phyloP scores from a whole-genome alignment of 2,797 vertebrate species.

The Brachymystax lenok region DNA sequence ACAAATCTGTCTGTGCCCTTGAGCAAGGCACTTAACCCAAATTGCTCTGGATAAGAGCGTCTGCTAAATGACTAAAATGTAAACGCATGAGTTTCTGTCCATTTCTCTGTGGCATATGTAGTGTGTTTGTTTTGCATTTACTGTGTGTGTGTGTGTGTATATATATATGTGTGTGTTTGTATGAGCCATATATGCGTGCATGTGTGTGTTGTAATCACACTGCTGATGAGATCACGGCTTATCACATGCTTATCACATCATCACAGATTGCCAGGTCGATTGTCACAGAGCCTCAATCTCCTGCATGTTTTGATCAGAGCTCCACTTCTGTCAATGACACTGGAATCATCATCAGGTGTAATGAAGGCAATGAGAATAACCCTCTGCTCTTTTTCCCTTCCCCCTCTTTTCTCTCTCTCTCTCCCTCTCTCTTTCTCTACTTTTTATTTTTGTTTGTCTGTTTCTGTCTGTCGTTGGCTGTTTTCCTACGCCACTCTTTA shows the following conservation, averaged over 20 bases:
- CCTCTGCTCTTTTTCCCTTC: constrained; percentile 44
- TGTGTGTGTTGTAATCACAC: constrained; percentile 8
- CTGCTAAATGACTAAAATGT: no score
- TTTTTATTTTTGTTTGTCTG: constrained; percentile 23
- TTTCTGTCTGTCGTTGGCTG: constrained; percentile 15
- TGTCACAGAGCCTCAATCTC: constrained; percentile 7
- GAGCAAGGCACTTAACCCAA: no score
- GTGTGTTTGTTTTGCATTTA: not conserved
- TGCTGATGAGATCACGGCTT: constrained; percentile 31
- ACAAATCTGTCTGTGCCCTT: no score
- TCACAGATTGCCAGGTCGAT: constrained; percentile 17
- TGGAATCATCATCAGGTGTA: constrained; percentile 49
- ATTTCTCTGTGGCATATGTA: not conserved
- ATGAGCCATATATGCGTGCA: not conserved
- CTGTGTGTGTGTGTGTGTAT: not conserved
- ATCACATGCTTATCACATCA: constrained; percentile 18
- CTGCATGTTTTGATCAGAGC: constrained; percentile 69
- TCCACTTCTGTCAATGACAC: constrained; percentile 39
- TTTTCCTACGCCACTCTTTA: constrained; percentile 8
- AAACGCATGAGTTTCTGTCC: not conserved
- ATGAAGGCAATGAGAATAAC: constrained; percentile 69
- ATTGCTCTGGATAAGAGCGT: no score
- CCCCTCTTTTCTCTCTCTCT: constrained; percentile 27
- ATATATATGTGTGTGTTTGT: constrained; percentile 20
- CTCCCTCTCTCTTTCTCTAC: constrained; percentile 31